Evolutionary conservation across 2,888 invertebrate species (phyloP).

Genomic region (Eupithecia pulchellata): DNA sequence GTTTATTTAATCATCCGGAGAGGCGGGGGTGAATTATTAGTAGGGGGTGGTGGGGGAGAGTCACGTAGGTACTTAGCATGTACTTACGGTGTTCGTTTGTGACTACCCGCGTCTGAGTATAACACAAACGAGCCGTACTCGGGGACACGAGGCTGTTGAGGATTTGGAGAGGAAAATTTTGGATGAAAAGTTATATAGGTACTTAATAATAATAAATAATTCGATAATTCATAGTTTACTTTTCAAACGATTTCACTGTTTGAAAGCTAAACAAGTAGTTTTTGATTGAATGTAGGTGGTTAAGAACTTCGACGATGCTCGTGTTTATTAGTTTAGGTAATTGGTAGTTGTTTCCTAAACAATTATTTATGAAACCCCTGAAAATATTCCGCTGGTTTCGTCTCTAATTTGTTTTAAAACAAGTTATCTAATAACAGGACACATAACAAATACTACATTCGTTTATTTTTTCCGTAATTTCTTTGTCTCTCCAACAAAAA

Average conservation of each 20-base stretch:
- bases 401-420: not conserved
- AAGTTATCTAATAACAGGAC: not conserved
- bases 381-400: not conserved
- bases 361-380: not conserved
- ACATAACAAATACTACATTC: not conserved
- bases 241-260: not conserved
- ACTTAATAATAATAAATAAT: too few species aligned
- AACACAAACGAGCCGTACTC: not conserved
- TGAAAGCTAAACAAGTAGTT: not conserved
- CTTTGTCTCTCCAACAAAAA: slow-evolving; percentile 2
- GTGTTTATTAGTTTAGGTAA: not conserved
- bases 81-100: not conserved
- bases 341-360: not conserved
- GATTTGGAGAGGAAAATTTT: not conserved
- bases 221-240: too few species aligned
- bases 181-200: not conserved
- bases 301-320: not conserved
- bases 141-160: not conserved
- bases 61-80: not conserved
- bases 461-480: not conserved
- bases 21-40: slow-evolving; percentile 38
- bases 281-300: not conserved
- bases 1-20: slow-evolving; percentile 47
- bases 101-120: not conserved
- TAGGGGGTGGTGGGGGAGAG: slow-evolving; percentile 27